phyloP scores from a whole-genome alignment of 2,888 invertebrate genomes.

The Pardosa pseudoannulata region DNA sequence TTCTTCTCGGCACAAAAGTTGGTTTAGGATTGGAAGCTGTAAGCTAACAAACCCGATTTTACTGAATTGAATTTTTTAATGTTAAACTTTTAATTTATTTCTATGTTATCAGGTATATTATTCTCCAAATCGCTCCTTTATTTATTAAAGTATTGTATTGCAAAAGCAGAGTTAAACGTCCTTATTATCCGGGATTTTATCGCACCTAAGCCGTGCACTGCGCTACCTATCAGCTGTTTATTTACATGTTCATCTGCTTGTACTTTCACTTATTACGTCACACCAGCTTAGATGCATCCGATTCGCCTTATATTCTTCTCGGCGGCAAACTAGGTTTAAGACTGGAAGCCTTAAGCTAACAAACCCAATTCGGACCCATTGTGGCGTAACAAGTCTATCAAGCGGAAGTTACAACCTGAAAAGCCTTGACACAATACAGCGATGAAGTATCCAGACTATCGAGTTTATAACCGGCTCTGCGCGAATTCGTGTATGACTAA shows the following conservation, averaged over 20 bases:
- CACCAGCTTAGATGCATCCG: background rate
- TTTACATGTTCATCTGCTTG: background rate
- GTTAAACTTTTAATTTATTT: too few species aligned
- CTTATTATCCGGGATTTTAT: too few species aligned
- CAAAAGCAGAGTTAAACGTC: too few species aligned
- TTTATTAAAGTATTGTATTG: too few species aligned
- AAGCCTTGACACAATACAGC: conserved; percentile 63
- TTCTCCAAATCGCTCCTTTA: too few species aligned
- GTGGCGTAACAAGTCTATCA: conserved; percentile 31
- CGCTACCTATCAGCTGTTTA: background rate
- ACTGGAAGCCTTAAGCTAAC: background rate
- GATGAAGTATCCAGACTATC: conserved; percentile 35
- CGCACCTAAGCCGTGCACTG: background rate
- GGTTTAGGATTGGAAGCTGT: too few species aligned
- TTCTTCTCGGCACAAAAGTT: too few species aligned
- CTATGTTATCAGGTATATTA: too few species aligned
- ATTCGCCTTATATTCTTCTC: background rate
- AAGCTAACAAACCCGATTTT: too few species aligned
- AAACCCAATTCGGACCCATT: conserved; percentile 16
- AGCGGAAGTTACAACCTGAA: conserved; percentile 45
- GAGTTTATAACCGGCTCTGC: conserved; percentile 53
- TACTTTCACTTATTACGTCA: background rate
- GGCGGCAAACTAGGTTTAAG: background rate
- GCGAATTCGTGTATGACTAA: conserved; percentile 37
- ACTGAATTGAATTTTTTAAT: too few species aligned